Evolutionary conservation across 2,113 vertebrate species (phyloP).

Genomic region (Alethe diademata): DNA sequence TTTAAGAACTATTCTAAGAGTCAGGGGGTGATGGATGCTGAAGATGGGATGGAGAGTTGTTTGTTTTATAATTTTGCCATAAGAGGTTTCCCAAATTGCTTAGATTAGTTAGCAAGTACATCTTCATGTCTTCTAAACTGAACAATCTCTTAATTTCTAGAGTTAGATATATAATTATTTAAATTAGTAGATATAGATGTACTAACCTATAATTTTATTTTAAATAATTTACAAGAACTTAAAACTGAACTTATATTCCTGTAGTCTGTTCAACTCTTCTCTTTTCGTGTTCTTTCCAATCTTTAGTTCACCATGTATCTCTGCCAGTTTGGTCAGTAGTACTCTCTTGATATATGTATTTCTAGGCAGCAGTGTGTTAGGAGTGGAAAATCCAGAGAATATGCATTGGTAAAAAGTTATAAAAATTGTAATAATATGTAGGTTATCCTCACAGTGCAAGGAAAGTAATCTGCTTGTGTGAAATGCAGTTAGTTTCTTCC

Average conservation of each 20-base stretch:
- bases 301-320: not conserved
- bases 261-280: not conserved
- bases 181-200: not conserved
- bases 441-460: not conserved
- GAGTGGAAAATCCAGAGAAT: not conserved
- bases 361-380: not conserved
- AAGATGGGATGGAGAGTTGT: not conserved
- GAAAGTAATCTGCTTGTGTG: not conserved
- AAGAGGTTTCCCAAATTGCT: not conserved
- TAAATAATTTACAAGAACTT: not conserved
- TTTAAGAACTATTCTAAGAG: not conserved
- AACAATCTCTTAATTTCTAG: not conserved
- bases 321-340: not conserved
- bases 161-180: not conserved
- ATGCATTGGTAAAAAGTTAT: not conserved
- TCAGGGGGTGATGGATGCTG: not conserved
- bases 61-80: not conserved
- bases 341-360: not conserved
- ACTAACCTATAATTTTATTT: not conserved
- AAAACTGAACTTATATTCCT: not conserved
- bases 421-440: not conserved
- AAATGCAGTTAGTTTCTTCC: not conserved
- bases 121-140: not conserved
- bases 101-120: not conserved
- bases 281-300: not conserved